Evolutionary conservation across 2,113 vertebrate species (phyloP), one percentile per base, ranked within the genome.

Genomic region (Pyxicephalus adspersus): DNA sequence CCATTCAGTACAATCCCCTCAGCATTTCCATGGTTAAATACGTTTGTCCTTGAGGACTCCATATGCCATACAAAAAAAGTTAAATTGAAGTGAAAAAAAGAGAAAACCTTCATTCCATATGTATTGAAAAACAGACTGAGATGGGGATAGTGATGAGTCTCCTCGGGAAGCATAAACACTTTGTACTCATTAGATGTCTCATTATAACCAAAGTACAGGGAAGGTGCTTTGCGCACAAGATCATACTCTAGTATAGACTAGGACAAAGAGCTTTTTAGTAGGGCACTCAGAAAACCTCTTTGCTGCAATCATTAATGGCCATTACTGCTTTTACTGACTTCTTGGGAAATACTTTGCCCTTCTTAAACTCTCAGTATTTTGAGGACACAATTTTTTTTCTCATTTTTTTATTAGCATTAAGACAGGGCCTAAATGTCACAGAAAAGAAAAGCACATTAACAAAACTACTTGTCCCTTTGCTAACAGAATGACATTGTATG

Each of bases 131-230:
- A 91, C 81, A 89, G 89, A 83, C 86, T 90, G 86, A 88, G 83
- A 87, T 87, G 85, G 85, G 88, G 85, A 92, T 74, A 23, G 83
- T 90, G 90, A 91, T 90, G 89, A 87, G 89, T 92, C 91, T 93
- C 90, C 88, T 87, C 90, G 92, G 91, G 89, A 94, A 89, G 90
- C 87, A 89, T 92, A 91, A 91, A 91, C 90, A 90, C 76, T 70
- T 85, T 83, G 65, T 88, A 85, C 85, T 94, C 91, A 91, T 93
- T 93, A 93, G 91, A 92, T 92, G 89, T 72, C 88, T 94, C 90
- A 87, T 93, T 93, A 92, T 92, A 89, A 90, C 87, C 89, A 89
- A 92, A 93, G 90, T 88, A 80, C 91, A 90, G 89, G 84, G 85
- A 91, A 89, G 91, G 91, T 91, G 87, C 89, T 92, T 86, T 90